Conservation (phyloP, 2,797 vertebrate genomes). For the Menidia menidia region DNA sequence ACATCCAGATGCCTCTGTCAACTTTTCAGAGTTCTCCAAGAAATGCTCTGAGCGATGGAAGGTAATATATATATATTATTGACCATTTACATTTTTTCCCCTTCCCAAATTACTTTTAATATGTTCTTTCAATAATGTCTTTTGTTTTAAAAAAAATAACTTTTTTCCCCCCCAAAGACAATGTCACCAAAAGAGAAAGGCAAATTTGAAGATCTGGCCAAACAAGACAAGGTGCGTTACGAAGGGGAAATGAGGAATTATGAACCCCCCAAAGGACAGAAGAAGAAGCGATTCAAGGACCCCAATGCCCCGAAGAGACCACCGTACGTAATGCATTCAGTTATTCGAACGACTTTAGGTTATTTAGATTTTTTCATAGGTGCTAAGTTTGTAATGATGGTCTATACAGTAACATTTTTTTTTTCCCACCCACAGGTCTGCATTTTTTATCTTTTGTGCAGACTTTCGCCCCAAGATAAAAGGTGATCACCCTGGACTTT, state of each 20-base stretch:
- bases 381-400: neutral
- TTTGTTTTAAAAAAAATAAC: neutral
- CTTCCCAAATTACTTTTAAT: neutral
- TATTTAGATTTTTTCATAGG: neutral
- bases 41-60: slow-evolving; percentile 98
- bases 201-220: slow-evolving; percentile 98
- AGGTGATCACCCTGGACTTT: slow-evolving; percentile 88
- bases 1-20: slow-evolving; percentile 93
- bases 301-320: slow-evolving; percentile 98
- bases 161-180: slow-evolving; percentile 80
- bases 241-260: slow-evolving; percentile 98
- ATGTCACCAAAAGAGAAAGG: slow-evolving; percentile 96
- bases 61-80: slow-evolving; percentile 75
- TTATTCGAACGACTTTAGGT: neutral
- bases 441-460: slow-evolving; percentile 97
- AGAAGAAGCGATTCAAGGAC: slow-evolving; percentile 96
- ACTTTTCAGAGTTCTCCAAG: slow-evolving; percentile 99
- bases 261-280: slow-evolving; percentile 93
- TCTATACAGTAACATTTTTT: neutral
- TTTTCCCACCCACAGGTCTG: slow-evolving; percentile 84
- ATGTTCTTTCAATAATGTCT: neutral
- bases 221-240: slow-evolving; percentile 93
- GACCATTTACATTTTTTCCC: neutral
- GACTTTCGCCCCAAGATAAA: slow-evolving; percentile 97
- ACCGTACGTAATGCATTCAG: slow-evolving; percentile 85